Evolutionary conservation across 2,113 vertebrate genomes (phyloP), one percentile per base, ranked within the genome.

Genomic region (Cnemophilus loriae): DNA sequence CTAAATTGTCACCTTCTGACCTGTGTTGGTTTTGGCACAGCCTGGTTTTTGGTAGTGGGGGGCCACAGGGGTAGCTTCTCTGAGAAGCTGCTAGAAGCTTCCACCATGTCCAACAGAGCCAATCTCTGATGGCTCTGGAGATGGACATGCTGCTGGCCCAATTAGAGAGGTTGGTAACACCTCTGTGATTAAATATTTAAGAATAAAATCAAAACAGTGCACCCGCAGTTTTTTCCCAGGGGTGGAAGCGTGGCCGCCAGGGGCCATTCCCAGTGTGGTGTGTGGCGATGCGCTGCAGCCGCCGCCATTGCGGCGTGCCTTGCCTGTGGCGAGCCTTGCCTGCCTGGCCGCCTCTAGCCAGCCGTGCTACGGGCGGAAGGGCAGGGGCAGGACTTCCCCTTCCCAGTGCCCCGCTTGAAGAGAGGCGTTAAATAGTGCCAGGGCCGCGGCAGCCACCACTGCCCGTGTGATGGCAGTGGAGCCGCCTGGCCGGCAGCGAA

Each of bases 341-440:
- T 20, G 59, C 35, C 37, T 18, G 37, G 35, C 10, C 35, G 5
- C 21, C 41, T 42, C 21, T 44, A 8, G 41, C 61, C 63, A 33
- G 41, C 61, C 10, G 15, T 12, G 15, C 63, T 11, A 3, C 20
- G 8, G 28, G 42, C 42, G 44, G 6, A 44, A 6, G 63, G 22
- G 32, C 63, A 65, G 42, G 42, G 42, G 42, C 42, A 44, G 42
- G 17, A 16, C 42, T 65, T 17, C 63, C 16, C 32, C 30, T 65
- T 44, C 30, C 63, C 7, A 1, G 13, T 1, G 2, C 13, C 39
- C 39, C 2, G 1, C 39, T 11, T 6, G 14, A 12, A 8, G 21
- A 65, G 41, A 65, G 41, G 30, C 15, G 1, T 6, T 16, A 8
- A 65, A 44, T 9, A 44, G 61, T 10, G 3, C 28, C 41, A 16